Evolutionary conservation across 2,888 invertebrate genomes (phyloP).

Genomic region (Dorcus hopei): DNA sequence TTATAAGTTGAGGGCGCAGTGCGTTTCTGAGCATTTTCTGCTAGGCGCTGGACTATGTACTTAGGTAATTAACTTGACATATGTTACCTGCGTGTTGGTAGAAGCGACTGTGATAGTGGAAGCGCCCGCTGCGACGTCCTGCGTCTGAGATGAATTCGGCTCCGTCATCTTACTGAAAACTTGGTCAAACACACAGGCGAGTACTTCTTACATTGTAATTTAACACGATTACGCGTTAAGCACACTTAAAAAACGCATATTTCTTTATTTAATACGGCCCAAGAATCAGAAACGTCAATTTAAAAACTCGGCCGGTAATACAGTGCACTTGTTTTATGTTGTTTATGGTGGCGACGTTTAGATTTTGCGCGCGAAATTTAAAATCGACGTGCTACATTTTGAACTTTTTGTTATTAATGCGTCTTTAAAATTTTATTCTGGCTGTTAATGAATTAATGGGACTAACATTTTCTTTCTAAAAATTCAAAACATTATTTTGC

Average conservation of each 20-base stretch:
- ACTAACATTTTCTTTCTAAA: no score
- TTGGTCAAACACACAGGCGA: slow-evolving; percentile 2
- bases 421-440: no score
- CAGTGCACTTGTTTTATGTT: neutral
- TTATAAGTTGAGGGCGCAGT: slow-evolving; percentile 7
- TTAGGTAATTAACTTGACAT: neutral
- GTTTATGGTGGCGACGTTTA: neutral
- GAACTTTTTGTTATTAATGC: no score
- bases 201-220: slow-evolving; percentile 15
- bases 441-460: no score
- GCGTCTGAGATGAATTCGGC: slow-evolving; percentile 22
- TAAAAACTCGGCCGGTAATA: neutral
- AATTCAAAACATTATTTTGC: no score
- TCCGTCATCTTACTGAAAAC: slow-evolving; percentile 28
- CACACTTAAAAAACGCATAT: neutral
- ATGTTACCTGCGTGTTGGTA: slow-evolving; percentile 42
- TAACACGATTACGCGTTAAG: slow-evolving; percentile 6
- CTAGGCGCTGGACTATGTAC: neutral
- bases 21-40: slow-evolving; percentile 8
- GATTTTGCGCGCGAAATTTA: slow-evolving; percentile 1
- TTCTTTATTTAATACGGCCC: neutral
- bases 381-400: neutral
- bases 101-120: slow-evolving; percentile 42
- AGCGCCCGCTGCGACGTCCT: slow-evolving; percentile 25
- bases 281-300: slow-evolving; percentile 8